A percentile compares a stretch with the other conserved stretches of the same genome.
These are phyloP conservation scores for Cacoxenus indagator DNA, from an alignment of 2,888 invertebrate species.

Conservation along the genomic window DNA sequence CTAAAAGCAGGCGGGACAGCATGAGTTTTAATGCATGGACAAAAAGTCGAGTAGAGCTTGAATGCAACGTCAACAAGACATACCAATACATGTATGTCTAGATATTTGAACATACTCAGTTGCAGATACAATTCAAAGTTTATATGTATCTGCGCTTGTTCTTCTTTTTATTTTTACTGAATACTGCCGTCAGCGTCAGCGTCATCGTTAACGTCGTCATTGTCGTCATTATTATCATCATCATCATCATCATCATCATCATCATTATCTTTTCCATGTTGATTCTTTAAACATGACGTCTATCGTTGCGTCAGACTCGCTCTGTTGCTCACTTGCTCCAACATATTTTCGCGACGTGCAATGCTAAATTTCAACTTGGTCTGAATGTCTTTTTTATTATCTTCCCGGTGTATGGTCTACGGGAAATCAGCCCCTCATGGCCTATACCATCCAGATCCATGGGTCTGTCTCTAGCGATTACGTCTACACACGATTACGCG, in stretches of 20 bases:
- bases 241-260: not conserved
- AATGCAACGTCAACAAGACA: constrained; percentile 5
- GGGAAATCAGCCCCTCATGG: too few species aligned
- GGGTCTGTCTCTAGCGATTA: too few species aligned
- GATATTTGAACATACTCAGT: not conserved
- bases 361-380: not conserved
- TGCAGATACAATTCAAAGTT: not conserved
- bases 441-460: too few species aligned
- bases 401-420: too few species aligned
- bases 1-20: not conserved
- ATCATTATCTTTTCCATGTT: not conserved
- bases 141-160: not conserved
- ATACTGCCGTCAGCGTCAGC: not conserved
- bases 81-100: not conserved
- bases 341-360: not conserved
- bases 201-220: not conserved
- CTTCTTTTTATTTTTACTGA: not conserved
- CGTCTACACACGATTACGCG: not conserved
- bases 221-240: not conserved
- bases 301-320: not conserved
- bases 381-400: not conserved
- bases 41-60: not conserved
- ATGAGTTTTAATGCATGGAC: too few species aligned
- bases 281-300: constrained; percentile 1
- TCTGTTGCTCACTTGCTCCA: not conserved